These are phyloP conservation scores for Dugesia japonica DNA, from an alignment of 2,888 invertebrate genomes.

Conservation along the genomic window DNA sequence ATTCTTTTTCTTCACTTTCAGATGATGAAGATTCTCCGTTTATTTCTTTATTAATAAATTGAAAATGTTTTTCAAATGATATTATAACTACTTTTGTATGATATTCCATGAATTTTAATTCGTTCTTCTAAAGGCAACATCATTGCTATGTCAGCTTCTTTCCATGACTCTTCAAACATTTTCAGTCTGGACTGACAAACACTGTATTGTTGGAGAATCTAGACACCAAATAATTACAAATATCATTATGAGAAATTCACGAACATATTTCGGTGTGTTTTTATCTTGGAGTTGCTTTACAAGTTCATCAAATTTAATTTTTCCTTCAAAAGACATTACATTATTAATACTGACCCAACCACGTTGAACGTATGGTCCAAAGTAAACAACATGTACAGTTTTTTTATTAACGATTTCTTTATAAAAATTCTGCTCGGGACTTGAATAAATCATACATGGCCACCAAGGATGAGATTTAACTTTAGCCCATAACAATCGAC, in stretches of 20 bases:
- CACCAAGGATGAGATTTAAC: conserved; percentile 35
- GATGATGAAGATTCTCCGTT: too few species aligned
- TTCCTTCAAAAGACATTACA: conserved; percentile 31
- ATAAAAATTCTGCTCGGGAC: conserved; percentile 22
- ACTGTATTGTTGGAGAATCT: neutral
- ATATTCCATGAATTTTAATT: neutral
- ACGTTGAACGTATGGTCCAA: conserved; percentile 34
- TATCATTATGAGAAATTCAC: neutral
- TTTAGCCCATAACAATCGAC: conserved; percentile 34
- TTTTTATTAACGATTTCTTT: neutral
- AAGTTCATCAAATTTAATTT: conserved; percentile 26
- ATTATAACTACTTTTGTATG: conserved; percentile 7
- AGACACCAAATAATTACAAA: neutral
- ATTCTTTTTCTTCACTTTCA: too few species aligned
- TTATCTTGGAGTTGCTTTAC: conserved; percentile 17
- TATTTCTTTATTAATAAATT: too few species aligned
- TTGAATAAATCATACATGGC: conserved; percentile 35
- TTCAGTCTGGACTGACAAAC: neutral
- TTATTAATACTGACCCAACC: conserved; percentile 29
- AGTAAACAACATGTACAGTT: conserved; percentile 31
- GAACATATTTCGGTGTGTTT: neutral
- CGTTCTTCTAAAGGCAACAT: conserved; percentile 3
- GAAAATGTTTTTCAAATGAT: too few species aligned
- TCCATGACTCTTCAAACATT: conserved; percentile 17
- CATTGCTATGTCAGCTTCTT: conserved; percentile 27